phyloP scores from a whole-genome alignment of 2,113 vertebrate genomes.

The Phycodurus eques region DNA sequence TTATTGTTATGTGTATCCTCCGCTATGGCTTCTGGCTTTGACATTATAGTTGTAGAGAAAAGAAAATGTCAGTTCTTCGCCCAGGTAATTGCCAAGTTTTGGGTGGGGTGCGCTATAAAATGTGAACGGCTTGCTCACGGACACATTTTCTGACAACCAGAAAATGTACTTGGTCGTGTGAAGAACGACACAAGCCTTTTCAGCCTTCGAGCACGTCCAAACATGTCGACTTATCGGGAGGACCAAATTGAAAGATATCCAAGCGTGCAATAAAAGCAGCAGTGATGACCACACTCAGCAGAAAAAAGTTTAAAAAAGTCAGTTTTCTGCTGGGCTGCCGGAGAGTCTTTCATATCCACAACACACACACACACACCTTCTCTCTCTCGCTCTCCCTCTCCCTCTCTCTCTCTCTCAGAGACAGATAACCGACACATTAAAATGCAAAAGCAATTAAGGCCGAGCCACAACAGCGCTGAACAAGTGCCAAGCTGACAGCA shows the following conservation, averaged over 20 bases:
- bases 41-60: neutral
- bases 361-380: slow-evolving; percentile 14
- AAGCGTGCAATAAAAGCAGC: slow-evolving; percentile 58
- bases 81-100: neutral
- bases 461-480: slow-evolving; percentile 48
- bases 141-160: neutral
- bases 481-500: slow-evolving; percentile 57
- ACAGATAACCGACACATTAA: slow-evolving; percentile 44
- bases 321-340: neutral
- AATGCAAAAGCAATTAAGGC: slow-evolving; percentile 66
- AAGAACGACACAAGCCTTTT: neutral
- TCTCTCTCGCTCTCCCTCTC: slow-evolving; percentile 1
- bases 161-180: neutral
- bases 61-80: neutral
- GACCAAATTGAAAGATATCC: slow-evolving; percentile 67
- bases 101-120: neutral
- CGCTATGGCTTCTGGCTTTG: neutral
- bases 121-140: neutral
- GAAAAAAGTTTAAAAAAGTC: neutral
- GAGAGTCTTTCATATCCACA: neutral
- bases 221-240: slow-evolving; percentile 53
- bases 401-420: slow-evolving; percentile 22
- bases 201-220: neutral
- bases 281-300: slow-evolving; percentile 38
- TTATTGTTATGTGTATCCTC: neutral